Evolutionary conservation across 2,888 invertebrate species (phyloP), one percentile per base, ranked within the genome.

Genomic region (Nipponacmea schrenckii): DNA sequence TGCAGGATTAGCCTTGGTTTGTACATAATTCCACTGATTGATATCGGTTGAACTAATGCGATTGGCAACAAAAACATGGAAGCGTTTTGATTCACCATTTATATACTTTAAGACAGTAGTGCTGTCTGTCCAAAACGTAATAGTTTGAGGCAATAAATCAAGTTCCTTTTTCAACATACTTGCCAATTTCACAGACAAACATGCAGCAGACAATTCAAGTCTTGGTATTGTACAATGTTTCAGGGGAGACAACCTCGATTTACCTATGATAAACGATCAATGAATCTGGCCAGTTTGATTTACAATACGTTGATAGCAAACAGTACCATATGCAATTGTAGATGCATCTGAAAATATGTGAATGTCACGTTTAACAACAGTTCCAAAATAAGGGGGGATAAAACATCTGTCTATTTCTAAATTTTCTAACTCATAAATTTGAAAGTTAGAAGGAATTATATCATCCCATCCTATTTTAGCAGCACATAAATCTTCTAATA

Each of bases 331-430:
- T 12, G 50, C 71, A 14, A n/a, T 62, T 17, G 46, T 17, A 26
- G 68, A 69, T 26, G 68, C 71, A 63, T 71, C 71, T 7, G 56
- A 48, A 27, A 71, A 71, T 50, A 69, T 67, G 31, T 71, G 71
- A 24, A 71, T 24, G 20, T 50, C 12, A 5, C 17, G n/a, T 17
- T 20, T 14, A 10, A 64, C 31, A 15, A 56, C 39, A 39, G 39
- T 39, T 39, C 39, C 39, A 39, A 39, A 39, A 39, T 39, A 8
- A 10, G 39, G 39, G 5, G 17, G 63, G 12, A 24, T 31, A 15
- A n/a, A 56, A 66, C 17, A 17, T 24, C 56, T 17, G 15, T n/a
- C 70, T 20, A 24, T 70, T 69, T 27, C 70, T 20, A 45, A 62
- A 70, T 20, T 68, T n/a, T 56, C 56, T 56, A 56, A 56, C 8